Evolutionary conservation across 2,888 invertebrate genomes (phyloP).

Genomic region (Cheiracanthium punctorium): DNA sequence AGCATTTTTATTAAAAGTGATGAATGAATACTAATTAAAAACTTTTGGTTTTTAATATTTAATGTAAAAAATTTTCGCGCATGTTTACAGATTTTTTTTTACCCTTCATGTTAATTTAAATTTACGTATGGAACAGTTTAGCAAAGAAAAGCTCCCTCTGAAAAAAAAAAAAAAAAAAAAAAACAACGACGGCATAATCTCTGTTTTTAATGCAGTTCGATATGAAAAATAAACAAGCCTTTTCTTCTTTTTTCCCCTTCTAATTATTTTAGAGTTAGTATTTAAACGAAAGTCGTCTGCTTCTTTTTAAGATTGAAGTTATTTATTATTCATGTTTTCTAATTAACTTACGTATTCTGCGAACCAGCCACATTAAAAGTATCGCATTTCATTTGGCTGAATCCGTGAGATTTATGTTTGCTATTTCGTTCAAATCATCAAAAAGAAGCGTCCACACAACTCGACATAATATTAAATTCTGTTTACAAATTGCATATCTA

Average conservation of each 20-base stretch:
- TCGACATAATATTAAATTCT: not conserved
- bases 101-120: too few relatives aligned
- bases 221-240: not conserved
- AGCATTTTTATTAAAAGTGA: too few relatives aligned
- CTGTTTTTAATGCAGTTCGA: too few relatives aligned
- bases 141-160: too few relatives aligned
- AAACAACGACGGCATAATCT: too few relatives aligned
- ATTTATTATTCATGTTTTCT: not conserved
- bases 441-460: not conserved
- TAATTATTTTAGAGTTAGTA: not conserved
- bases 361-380: not conserved
- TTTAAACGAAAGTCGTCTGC: not conserved
- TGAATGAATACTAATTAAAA: too few relatives aligned
- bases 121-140: too few relatives aligned
- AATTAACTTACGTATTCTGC: not conserved
- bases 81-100: too few relatives aligned
- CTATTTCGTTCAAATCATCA: not conserved
- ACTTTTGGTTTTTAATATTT: too few relatives aligned
- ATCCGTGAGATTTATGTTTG: not conserved
- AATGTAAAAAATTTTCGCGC: too few relatives aligned
- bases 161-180: too few relatives aligned
- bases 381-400: not conserved
- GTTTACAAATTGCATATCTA: not conserved
- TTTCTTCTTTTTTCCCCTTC: not conserved
- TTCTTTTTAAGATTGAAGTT: not conserved